Conservation (phyloP, 1,140 invertebrate genomes). For the Bombus huntii region DNA sequence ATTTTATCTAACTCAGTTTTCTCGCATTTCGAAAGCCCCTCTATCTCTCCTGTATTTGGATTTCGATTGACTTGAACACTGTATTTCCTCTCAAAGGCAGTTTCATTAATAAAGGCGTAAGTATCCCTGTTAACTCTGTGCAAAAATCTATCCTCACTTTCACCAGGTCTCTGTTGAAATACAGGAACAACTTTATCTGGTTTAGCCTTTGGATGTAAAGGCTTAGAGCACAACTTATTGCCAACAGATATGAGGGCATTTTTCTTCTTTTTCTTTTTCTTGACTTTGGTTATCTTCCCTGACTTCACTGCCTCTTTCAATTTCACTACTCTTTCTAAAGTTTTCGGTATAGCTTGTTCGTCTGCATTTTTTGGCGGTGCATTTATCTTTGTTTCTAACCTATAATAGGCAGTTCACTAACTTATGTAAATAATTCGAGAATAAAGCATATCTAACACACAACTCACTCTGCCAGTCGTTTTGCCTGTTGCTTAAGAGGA, state of each 20-base stretch:
- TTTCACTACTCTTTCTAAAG: conserved; percentile 84
- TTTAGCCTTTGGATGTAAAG: conserved; percentile 73
- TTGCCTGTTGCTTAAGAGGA: conserved; percentile 85
- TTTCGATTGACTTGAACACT: conserved; percentile 83
- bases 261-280: conserved; percentile 74
- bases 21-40: conserved; percentile 78
- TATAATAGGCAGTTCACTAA: conserved; percentile 74
- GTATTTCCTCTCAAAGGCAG: conserved; percentile 84
- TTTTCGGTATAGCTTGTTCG: conserved; percentile 87
- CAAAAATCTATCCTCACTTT: conserved; percentile 80
- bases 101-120: conserved; percentile 81
- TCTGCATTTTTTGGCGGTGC: conserved; percentile 85
- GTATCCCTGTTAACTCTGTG: conserved; percentile 82
- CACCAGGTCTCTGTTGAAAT: conserved; percentile 81
- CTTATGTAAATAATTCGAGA: conserved; percentile 20
- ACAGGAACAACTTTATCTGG: conserved; percentile 81
- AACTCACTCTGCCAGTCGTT: conserved; percentile 84
- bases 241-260: conserved; percentile 73
- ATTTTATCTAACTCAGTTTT: conserved; percentile 82
- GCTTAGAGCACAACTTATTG: conserved; percentile 1
- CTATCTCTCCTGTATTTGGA: conserved; percentile 80
- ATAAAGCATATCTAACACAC: conserved; percentile 25
- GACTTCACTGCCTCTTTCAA: conserved; percentile 83
- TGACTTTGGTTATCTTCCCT: conserved; percentile 66
- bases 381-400: conserved; percentile 87